These are phyloP conservation scores for Drosophila auraria DNA, from an alignment of 1,140 invertebrate genomes.

Conservation along the genomic window DNA sequence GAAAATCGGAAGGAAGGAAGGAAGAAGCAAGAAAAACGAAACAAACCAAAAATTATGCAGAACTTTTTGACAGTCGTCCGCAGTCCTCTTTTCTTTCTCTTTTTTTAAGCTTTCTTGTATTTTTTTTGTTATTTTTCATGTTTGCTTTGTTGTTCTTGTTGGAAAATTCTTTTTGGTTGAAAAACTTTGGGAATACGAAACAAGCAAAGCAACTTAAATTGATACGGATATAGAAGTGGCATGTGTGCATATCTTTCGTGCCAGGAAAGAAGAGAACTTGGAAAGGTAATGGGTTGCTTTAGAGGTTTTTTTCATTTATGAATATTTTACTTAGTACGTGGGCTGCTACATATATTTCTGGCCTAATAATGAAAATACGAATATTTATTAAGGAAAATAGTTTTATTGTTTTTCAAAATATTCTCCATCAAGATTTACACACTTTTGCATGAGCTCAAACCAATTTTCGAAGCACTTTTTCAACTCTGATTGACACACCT, in stretches of 20 bases:
- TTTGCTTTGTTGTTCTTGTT: conserved; percentile 43
- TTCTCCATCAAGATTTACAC: no score
- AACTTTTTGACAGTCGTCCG: conserved; percentile 60
- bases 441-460: no score
- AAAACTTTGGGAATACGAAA: conserved; percentile 29
- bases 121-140: conserved; percentile 31
- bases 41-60: conserved; percentile 62
- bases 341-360: no score
- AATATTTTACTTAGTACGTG: neutral
- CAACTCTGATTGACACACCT: no score
- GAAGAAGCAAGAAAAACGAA: conserved; percentile 19
- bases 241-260: conserved; percentile 6
- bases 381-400: no score
- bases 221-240: conserved; percentile 8
- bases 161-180: conserved; percentile 5
- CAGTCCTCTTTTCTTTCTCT: conserved; percentile 16
- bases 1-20: conserved; percentile 35
- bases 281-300: conserved; percentile 3
- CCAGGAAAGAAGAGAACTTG: neutral
- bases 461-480: no score
- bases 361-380: no score
- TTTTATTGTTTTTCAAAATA: no score
- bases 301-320: neutral
- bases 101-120: conserved; percentile 17
- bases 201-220: conserved; percentile 28